Evolutionary conservation across 2,797 vertebrate genomes (phyloP).

Genomic region (Malacoraja senta): DNA sequence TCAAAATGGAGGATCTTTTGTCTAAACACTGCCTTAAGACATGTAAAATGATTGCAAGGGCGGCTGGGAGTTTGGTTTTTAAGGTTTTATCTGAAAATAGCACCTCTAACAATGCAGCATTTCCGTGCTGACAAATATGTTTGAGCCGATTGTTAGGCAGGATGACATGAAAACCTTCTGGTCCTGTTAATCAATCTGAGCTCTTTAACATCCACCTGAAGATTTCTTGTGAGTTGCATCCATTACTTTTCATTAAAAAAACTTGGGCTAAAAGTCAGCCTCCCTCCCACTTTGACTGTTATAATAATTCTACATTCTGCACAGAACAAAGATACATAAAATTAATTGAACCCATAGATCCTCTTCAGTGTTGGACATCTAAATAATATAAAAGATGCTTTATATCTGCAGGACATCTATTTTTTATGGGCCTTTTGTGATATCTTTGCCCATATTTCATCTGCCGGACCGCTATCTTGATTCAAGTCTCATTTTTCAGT

Average conservation of each 20-base stretch:
- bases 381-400: conserved; percentile 48
- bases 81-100: not conserved
- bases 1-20: too few species aligned
- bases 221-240: not conserved
- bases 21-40: too few species aligned
- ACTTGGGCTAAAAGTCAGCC: not conserved
- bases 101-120: not conserved
- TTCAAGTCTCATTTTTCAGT: conserved; percentile 61
- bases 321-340: conserved; percentile 4
- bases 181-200: not conserved
- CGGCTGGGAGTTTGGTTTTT: not conserved
- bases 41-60: not conserved
- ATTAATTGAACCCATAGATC: conserved; percentile 25
- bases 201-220: not conserved
- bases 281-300: not conserved
- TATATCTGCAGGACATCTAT: conserved; percentile 44
- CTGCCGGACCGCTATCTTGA: conserved; percentile 52
- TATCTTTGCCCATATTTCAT: conserved; percentile 46
- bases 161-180: not conserved
- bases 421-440: conserved; percentile 54
- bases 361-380: conserved; percentile 48
- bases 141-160: not conserved
- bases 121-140: not conserved
- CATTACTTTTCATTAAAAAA: not conserved
- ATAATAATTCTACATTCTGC: conserved; percentile 5